These are phyloP conservation scores for Brachyhypopomus occidentalis DNA, from an alignment of 2,113 vertebrate species.

Conservation along the genomic window DNA sequence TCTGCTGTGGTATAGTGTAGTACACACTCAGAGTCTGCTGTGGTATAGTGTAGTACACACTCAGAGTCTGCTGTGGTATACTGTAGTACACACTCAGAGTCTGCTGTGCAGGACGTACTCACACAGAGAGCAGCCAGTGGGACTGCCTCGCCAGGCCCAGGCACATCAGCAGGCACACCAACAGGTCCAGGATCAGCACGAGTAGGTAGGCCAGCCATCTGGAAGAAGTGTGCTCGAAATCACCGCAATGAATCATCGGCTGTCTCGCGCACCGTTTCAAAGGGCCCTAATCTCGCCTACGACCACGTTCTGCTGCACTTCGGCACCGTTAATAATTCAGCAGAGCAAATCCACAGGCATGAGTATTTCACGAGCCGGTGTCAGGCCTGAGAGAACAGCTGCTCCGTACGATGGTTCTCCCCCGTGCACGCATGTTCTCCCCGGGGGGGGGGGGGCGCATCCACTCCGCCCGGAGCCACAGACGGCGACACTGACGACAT, in stretches of 20 bases:
- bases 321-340: conserved; percentile 74
- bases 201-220: conserved; percentile 95
- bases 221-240: conserved; percentile 48
- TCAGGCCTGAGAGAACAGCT: conserved; percentile 5
- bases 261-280: not conserved
- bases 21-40: too few relatives aligned
- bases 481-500: too few relatives aligned
- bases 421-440: not conserved
- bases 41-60: too few relatives aligned
- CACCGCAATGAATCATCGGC: conserved; percentile 18
- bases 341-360: conserved; percentile 71
- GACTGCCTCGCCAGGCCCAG: conserved; percentile 88
- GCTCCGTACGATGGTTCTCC: not conserved
- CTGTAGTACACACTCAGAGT: not conserved
- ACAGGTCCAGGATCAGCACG: conserved; percentile 87
- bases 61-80: too few relatives aligned
- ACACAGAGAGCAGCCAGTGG: conserved; percentile 84
- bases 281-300: conserved; percentile 21
- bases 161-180: conserved; percentile 87
- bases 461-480: too few relatives aligned
- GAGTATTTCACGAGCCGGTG: conserved; percentile 67
- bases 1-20: too few relatives aligned
- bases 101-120: conserved; percentile 67
- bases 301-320: conserved; percentile 56
- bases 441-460: too few relatives aligned